These are phyloP conservation scores for Lontra canadensis DNA, from an alignment of 2,113 vertebrate species.

Conservation along the genomic window DNA sequence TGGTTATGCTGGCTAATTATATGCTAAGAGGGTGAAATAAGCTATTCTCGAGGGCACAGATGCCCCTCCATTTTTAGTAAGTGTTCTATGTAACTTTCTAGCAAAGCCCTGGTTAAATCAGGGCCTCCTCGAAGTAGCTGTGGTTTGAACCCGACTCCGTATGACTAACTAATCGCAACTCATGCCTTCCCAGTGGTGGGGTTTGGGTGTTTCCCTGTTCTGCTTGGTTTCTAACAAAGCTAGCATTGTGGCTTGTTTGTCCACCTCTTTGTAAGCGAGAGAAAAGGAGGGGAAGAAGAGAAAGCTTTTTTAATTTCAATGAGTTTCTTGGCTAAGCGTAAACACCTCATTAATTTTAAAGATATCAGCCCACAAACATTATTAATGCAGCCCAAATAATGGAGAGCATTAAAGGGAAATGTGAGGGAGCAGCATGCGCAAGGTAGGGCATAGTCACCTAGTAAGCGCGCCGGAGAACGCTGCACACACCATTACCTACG, in stretches of 20 bases:
- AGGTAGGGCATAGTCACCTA: conserved; percentile 61
- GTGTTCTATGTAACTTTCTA: neutral
- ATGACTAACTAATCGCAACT: neutral
- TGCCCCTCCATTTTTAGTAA: neutral
- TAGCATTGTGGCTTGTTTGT: conserved; percentile 31
- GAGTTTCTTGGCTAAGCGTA: conserved; percentile 80
- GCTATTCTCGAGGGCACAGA: neutral
- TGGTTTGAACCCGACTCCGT: neutral
- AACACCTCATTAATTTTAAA: conserved; percentile 86
- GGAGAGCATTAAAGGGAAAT: conserved; percentile 77
- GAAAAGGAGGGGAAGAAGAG: neutral
- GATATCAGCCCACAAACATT: conserved; percentile 81
- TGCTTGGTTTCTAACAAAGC: neutral
- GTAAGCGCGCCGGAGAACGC: conserved; percentile 46
- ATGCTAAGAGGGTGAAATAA: neutral
- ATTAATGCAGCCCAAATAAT: conserved; percentile 80
- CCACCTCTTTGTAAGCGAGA: neutral
- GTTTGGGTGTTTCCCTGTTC: neutral
- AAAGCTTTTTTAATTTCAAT: conserved; percentile 57
- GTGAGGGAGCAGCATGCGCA: conserved; percentile 43
- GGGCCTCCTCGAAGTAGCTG: neutral
- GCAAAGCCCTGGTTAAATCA: neutral
- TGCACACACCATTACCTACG: conserved; percentile 80
- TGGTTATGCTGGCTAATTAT: neutral
- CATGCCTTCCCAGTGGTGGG: neutral